Conservation (phyloP, 2,113 vertebrate genomes). For the Lathamus discolor region DNA sequence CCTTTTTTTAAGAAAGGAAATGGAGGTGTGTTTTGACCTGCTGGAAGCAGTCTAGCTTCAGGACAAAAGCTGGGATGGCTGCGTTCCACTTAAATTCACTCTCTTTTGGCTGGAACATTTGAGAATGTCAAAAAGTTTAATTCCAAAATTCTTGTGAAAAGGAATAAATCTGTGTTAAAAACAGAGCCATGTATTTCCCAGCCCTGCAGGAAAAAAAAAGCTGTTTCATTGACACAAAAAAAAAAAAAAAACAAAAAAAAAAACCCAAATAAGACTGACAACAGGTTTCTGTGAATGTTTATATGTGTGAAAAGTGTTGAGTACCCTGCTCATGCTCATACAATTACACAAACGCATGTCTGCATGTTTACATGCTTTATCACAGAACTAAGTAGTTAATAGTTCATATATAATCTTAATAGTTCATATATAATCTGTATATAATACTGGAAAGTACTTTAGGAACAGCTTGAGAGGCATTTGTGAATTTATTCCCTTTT, state of each 20-base stretch:
- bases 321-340: not conserved
- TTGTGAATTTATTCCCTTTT: slow-evolving; percentile 12
- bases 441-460: not conserved
- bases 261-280: not conserved
- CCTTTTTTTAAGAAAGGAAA: not conserved
- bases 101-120: not conserved
- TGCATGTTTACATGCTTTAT: not conserved
- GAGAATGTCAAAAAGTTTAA: not conserved
- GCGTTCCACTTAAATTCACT: not conserved
- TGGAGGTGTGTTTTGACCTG: not conserved
- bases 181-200: not conserved
- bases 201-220: not conserved
- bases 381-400: not conserved
- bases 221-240: not conserved
- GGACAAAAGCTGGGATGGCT: not conserved
- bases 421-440: not conserved
- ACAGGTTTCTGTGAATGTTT: not conserved
- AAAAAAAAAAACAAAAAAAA: not conserved
- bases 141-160: not conserved
- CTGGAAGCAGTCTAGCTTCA: not conserved
- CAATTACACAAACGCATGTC: not conserved
- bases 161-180: not conserved
- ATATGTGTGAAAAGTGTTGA: not conserved
- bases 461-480: slow-evolving; percentile 44
- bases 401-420: not conserved